phyloP scores from a whole-genome alignment of 1,140 invertebrate genomes.

The Neodiprion lecontei region DNA sequence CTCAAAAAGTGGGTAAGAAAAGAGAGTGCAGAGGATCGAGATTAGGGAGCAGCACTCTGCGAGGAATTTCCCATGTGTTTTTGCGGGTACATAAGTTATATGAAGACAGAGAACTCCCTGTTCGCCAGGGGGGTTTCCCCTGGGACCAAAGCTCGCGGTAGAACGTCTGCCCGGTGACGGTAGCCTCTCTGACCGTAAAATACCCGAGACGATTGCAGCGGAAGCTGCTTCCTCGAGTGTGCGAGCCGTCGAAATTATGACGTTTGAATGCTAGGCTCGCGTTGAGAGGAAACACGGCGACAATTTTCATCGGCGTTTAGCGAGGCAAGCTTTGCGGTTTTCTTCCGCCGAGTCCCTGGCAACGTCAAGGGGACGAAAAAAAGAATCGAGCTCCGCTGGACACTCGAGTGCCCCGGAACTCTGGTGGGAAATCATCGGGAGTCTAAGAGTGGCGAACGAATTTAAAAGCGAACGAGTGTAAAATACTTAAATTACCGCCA shows the following conservation, averaged over 20 bases:
- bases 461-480: not conserved
- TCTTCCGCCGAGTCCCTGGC: no score
- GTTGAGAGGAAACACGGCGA: no score
- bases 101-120: not conserved
- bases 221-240: not conserved
- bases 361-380: no score
- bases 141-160: not conserved
- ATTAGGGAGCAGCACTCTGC: slow-evolving; percentile 7
- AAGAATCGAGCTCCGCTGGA: no score
- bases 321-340: no score
- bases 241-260: not conserved
- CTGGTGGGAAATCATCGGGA: not conserved
- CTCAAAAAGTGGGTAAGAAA: slow-evolving; percentile 2
- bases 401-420: not conserved
- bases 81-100: not conserved
- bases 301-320: no score
- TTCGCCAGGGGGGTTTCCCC: not conserved
- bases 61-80: slow-evolving; percentile 13
- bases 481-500: not conserved
- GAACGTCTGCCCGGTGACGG: not conserved
- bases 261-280: no score
- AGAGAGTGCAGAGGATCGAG: not conserved
- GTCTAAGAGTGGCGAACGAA: not conserved
- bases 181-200: not conserved
- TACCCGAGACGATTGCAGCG: not conserved